Percentiles rank a stretch among this genome's conserved stretches.
Conservation (phyloP, 2,113 vertebrate genomes). For the Chloropsis hardwickii region DNA sequence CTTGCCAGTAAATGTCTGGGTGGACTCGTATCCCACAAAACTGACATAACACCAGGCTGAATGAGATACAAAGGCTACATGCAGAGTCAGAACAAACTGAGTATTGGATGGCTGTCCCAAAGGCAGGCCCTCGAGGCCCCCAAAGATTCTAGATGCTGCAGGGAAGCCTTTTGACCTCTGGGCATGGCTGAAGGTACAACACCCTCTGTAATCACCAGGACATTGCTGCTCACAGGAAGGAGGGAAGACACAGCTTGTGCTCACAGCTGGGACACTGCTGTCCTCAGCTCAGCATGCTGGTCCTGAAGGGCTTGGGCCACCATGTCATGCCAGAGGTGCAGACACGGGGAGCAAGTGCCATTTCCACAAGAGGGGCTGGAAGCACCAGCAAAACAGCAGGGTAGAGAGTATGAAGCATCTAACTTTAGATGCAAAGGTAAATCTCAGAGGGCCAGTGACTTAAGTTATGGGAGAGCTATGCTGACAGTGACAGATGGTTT, state of each 20-base stretch:
- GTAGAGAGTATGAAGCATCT: not conserved
- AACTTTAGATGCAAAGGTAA: not conserved
- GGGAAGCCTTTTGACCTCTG: not conserved
- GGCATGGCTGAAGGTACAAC: not conserved
- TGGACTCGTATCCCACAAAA: not conserved
- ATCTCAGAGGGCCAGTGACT: not conserved
- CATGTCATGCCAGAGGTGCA: fast-evolving
- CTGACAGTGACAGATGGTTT: not conserved
- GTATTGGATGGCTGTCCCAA: not conserved
- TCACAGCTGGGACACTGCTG: not conserved
- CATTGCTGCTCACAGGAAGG: not conserved
- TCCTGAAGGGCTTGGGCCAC: not conserved
- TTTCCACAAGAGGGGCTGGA: not conserved
- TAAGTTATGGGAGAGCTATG: not conserved
- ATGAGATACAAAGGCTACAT: not conserved
- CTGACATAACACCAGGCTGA: not conserved
- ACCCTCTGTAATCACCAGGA: fast-evolving
- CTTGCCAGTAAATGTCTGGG: not conserved
- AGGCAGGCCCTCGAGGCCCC: fast-evolving
- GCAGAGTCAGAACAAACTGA: not conserved
- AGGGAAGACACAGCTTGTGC: not conserved
- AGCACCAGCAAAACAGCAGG: not conserved
- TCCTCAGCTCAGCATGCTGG: fast-evolving
- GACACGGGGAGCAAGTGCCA: not conserved
- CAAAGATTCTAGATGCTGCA: not conserved